Base-by-base conservation (phyloP, 2,888 invertebrate species). In the Linhomoeus sp. region DNA sequence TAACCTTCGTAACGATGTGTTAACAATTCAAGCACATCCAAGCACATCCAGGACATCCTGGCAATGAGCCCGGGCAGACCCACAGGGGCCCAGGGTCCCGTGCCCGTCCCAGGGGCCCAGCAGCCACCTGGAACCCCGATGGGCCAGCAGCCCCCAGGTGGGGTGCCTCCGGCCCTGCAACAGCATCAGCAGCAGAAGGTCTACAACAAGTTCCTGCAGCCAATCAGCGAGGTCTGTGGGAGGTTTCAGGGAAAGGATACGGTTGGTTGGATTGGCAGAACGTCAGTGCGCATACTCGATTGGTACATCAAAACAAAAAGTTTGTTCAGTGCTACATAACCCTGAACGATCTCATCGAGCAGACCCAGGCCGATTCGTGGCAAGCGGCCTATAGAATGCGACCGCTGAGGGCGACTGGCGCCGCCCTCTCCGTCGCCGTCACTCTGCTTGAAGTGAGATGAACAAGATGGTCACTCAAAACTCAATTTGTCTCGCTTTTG, bases 381-480 rank as follows among this genome's bases (percentile, higher is more conserved):
- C 88, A 90, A 9, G 80, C 92, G 17, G 76, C 82, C 38, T 84
- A 88, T 61, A 92, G 94, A 36, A 90, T 88, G 67, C 76, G 97
- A 49, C 79, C 88, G 2, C 72, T 97, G 45, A 73, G 97, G 53
- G 88, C 90, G 46, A 88, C 90, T 35, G 97, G 97, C 23, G 82
- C 86, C n/a, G 97, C 97, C 17, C 71, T 97, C 7, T 84, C 90
- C 0, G 81, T 97, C 54, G 97, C 94, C 53, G 84, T 94, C 23
- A 90, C 92, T 20, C 73, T 97, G 39, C 70, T 97, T 43, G 94
- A 97, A 71, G 75, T 75, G 52, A 43, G 50, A 35, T 23, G 29
- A n/a, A n/a, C n/a, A n/a, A n/a, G n/a, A n/a, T n/a, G n/a, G n/a
- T n/a, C n/a, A n/a, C n/a, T n/a, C n/a, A n/a, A n/a, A n/a, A n/a